A percentile compares a stretch with the other conserved stretches of the same genome.
These are phyloP conservation scores for Chorisops tibialis DNA, from an alignment of 2,888 invertebrate species.

Conservation along the genomic window DNA sequence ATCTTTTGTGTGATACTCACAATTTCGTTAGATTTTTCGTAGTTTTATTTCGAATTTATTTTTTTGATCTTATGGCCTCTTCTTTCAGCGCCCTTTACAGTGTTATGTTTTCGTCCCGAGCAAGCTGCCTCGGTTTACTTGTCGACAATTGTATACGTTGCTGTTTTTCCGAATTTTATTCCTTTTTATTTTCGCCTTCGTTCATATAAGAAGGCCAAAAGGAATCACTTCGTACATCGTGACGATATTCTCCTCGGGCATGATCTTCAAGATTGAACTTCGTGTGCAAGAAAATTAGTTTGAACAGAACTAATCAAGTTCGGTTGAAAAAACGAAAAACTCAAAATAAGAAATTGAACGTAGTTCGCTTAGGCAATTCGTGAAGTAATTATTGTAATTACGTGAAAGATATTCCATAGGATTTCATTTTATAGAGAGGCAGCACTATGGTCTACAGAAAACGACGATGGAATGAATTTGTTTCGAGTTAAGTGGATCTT, in stretches of 20 bases:
- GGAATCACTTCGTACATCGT: constrained; percentile 20
- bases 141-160: constrained; percentile 13
- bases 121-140: background rate
- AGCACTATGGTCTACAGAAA: background rate
- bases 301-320: constrained; percentile 33
- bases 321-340: constrained; percentile 25
- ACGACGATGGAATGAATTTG: background rate
- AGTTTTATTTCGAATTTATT: constrained; percentile 8
- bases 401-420: constrained; percentile 15
- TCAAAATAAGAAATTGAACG: too few relatives aligned
- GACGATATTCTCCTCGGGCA: constrained; percentile 27
- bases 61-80: background rate
- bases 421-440: background rate
- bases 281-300: constrained; percentile 34
- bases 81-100: constrained; percentile 5
- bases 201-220: background rate
- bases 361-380: constrained; percentile 27
- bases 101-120: background rate
- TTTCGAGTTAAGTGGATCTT: background rate
- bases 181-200: background rate
- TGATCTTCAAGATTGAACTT: constrained; percentile 27
- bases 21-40: constrained; percentile 6
- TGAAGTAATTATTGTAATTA: constrained; percentile 34
- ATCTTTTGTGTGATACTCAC: constrained; percentile 17
- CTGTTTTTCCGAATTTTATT: background rate